Conservation (phyloP, 2,888 invertebrate species). For the Dolichomitus sp. region DNA sequence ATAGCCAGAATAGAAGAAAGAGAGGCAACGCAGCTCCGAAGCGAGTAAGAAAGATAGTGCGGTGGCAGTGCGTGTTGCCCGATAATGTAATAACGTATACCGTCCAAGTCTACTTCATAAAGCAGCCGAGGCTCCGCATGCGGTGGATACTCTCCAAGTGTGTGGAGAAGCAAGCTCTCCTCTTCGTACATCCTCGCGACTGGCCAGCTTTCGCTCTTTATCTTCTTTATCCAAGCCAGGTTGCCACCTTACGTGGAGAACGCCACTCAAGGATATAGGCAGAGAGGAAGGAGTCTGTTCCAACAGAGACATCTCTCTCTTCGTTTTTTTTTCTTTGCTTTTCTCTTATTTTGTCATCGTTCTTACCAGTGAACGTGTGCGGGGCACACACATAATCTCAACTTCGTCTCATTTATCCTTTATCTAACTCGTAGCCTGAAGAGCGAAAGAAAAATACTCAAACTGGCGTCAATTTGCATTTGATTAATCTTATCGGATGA, state of each 20-base stretch:
- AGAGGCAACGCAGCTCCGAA: slow-evolving; percentile 34
- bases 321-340: slow-evolving; percentile 13
- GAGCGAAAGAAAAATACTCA: neutral
- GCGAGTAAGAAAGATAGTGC: slow-evolving; percentile 38
- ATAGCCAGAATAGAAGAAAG: slow-evolving; percentile 61
- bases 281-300: slow-evolving; percentile 42
- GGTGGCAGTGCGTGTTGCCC: slow-evolving; percentile 79
- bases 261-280: slow-evolving; percentile 67
- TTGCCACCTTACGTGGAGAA: slow-evolving; percentile 74
- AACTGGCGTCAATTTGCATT: slow-evolving; percentile 21
- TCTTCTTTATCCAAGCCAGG: slow-evolving; percentile 81
- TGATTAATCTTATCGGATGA: slow-evolving; percentile 28
- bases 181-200: slow-evolving; percentile 59
- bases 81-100: slow-evolving; percentile 84
- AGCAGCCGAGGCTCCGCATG: slow-evolving; percentile 72
- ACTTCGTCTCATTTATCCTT: slow-evolving; percentile 32
- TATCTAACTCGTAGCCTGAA: slow-evolving; percentile 26
- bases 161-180: neutral
- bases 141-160: neutral
- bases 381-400: neutral
- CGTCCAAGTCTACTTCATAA: slow-evolving; percentile 84
- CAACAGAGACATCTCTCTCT: slow-evolving; percentile 63
- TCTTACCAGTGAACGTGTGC: neutral
- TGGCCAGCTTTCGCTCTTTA: slow-evolving; percentile 78
- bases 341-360: neutral